Evolutionary conservation across 2,888 invertebrate genomes (phyloP).

Genomic region (Lasioglossum pauxillum): DNA sequence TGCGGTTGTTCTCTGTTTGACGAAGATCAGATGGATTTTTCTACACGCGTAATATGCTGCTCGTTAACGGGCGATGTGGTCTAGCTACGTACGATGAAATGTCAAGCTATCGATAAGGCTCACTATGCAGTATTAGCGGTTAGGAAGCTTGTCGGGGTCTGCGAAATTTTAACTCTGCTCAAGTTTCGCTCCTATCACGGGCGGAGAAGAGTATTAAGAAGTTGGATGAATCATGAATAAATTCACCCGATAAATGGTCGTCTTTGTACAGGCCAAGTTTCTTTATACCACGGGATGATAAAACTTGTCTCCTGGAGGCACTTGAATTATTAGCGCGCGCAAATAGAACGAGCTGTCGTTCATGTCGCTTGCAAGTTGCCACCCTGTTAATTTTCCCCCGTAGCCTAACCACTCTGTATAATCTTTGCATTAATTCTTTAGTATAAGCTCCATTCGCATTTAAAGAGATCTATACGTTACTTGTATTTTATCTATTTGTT

Average conservation of each 20-base stretch:
- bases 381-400: slow-evolving; percentile 35
- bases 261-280: slow-evolving; percentile 63
- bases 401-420: background rate
- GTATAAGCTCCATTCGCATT: background rate
- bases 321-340: slow-evolving; percentile 56
- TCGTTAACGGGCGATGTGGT: slow-evolving; percentile 4
- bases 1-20: background rate
- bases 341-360: slow-evolving; percentile 48
- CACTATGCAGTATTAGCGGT: slow-evolving; percentile 36
- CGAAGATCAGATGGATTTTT: background rate
- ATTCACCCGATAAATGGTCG: slow-evolving; percentile 66
- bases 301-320: slow-evolving; percentile 55
- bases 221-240: slow-evolving; percentile 72
- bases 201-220: slow-evolving; percentile 53
- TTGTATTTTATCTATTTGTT: background rate
- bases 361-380: slow-evolving; percentile 30
- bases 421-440: background rate
- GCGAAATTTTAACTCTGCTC: slow-evolving; percentile 40
- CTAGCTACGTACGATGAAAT: background rate
- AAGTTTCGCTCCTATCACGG: slow-evolving; percentile 44
- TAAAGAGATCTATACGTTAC: background rate
- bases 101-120: slow-evolving; percentile 35
- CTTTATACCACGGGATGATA: slow-evolving; percentile 56
- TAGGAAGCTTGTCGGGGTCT: slow-evolving; percentile 30
- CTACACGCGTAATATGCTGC: background rate